A percentile compares a stretch with the other conserved stretches of the same genome.
Evolutionary conservation across 1,140 invertebrate genomes (phyloP).

Genomic region (Chionoecetes opilio): DNA sequence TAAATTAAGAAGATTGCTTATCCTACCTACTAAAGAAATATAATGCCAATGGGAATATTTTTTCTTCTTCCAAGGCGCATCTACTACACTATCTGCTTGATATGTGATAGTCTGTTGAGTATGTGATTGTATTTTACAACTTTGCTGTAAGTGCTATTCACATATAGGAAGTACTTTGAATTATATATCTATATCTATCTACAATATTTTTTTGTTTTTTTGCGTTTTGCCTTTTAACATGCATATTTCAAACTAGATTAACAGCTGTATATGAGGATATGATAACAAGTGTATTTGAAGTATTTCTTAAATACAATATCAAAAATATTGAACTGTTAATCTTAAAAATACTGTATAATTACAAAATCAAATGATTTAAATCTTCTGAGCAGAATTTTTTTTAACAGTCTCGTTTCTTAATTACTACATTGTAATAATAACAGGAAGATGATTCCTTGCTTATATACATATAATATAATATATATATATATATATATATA

Average conservation of each 20-base stretch:
- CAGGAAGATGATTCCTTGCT: background rate
- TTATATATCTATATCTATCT: background rate
- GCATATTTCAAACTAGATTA: background rate
- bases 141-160: slow-evolving; percentile 50
- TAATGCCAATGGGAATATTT: background rate
- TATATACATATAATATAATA: slow-evolving; percentile 37
- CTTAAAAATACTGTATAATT: background rate
- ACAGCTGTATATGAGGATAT: background rate
- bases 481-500: slow-evolving; percentile 40
- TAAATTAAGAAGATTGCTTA: slow-evolving; percentile 61
- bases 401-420: background rate
- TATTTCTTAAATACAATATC: background rate
- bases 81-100: slow-evolving; percentile 36
- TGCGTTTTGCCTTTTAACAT: background rate
- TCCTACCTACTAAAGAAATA: slow-evolving; percentile 61
- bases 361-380: background rate
- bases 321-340: background rate
- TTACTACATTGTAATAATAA: background rate
- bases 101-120: slow-evolving; percentile 45
- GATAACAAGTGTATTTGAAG: background rate
- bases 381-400: background rate
- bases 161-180: slow-evolving; percentile 37
- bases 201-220: background rate
- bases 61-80: slow-evolving; percentile 32
- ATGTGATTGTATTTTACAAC: slow-evolving; percentile 33